Evolutionary conservation across 2,113 vertebrate species (phyloP), one percentile per base, ranked within the genome.

Genomic region (Chaetops frenatus): DNA sequence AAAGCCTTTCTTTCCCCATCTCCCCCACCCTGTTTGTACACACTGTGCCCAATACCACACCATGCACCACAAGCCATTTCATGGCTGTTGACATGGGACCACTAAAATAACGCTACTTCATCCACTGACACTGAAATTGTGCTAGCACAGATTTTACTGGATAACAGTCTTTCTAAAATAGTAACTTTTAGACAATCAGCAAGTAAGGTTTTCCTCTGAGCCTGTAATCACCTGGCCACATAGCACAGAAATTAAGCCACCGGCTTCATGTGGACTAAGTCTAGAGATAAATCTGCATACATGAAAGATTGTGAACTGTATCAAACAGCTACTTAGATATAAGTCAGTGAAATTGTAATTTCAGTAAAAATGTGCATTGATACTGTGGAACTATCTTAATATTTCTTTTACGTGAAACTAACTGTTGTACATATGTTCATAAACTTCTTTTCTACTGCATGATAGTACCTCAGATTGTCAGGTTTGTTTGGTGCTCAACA

Each of bases 1-100:
- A 48, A 45, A 29, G 11, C 12, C 48, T 65, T 8, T 70, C 38
- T 70, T 38, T 77, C 22, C 47, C 23, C 8, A 40, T 7, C 1
- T 3, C 8, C 7, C 5, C 20, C 40, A 35, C 19, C n/a, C 22
- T 1, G 0, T 72, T 76, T 7, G 20, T 31, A 47, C 0, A 0
- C 66, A 64, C 29, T 2, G 6, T 45, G 38, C 36, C 31, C 45
- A 10, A 81, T 90, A 60, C 19, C 2, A 1, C 28, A 28, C 10
- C 0, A 3, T 25, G 50, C 0, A 9, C 35, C 42, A 84, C 40
- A 57, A 28, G 28, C 28, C 28, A 82, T 11, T 48, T 58, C 44
- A 35, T 8, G 23, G 15, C 12, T 73, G 86, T 25, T 56, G 28
- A 48, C 45, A 45, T 1, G 11, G 28, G 20, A 33, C 29, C 57